Percentiles rank a stretch among this genome's conserved stretches.
phyloP scores from a whole-genome alignment of 23 tunicate species.

The Phallusia fumigata region DNA sequence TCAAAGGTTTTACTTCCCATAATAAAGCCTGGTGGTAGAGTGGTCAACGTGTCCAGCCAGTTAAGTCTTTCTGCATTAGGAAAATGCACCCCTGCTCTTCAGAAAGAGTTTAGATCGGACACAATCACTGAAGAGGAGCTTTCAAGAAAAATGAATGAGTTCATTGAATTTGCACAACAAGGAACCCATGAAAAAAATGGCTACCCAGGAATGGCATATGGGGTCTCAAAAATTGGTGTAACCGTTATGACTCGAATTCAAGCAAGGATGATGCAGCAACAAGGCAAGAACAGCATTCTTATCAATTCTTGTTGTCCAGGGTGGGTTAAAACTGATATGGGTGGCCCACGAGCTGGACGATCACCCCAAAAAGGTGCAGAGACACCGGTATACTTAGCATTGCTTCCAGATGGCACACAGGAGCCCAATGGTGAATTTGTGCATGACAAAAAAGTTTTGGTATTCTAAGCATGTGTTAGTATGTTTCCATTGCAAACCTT shows the following conservation, averaged over 20 bases:
- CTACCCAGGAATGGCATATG: slow-evolving; percentile 41
- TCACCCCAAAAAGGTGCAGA: slow-evolving; percentile 40
- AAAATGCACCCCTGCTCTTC: slow-evolving; percentile 42
- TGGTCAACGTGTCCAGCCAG: slow-evolving; percentile 49
- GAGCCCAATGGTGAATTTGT: slow-evolving; percentile 68
- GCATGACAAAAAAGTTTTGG: slow-evolving; percentile 23
- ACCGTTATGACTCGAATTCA: slow-evolving; percentile 53
- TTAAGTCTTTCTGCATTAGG: slow-evolving; percentile 5
- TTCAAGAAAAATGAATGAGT: slow-evolving; percentile 50
- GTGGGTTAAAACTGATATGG: slow-evolving; percentile 75
- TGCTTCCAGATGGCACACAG: slow-evolving; percentile 36
- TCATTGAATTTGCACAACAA: slow-evolving; percentile 33
- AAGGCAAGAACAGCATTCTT: slow-evolving; percentile 28
- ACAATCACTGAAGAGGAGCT: slow-evolving; percentile 59
- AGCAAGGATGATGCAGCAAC: slow-evolving; percentile 35
- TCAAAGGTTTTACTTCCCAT: slow-evolving; percentile 41
- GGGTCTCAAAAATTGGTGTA: slow-evolving; percentile 62
- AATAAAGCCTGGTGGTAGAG: slow-evolving; percentile 56
- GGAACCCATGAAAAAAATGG: slow-evolving; percentile 37
- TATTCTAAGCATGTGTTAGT: slow-evolving; percentile 32
- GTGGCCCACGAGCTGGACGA: slow-evolving; percentile 37
- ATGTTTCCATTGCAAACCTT: neutral
- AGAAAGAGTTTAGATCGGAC: slow-evolving; percentile 35
- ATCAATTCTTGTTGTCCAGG: slow-evolving; percentile 86
- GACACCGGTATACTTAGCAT: slow-evolving; percentile 50